phyloP scores from a whole-genome alignment of 1,140 invertebrate genomes.

The Physella acuta region DNA sequence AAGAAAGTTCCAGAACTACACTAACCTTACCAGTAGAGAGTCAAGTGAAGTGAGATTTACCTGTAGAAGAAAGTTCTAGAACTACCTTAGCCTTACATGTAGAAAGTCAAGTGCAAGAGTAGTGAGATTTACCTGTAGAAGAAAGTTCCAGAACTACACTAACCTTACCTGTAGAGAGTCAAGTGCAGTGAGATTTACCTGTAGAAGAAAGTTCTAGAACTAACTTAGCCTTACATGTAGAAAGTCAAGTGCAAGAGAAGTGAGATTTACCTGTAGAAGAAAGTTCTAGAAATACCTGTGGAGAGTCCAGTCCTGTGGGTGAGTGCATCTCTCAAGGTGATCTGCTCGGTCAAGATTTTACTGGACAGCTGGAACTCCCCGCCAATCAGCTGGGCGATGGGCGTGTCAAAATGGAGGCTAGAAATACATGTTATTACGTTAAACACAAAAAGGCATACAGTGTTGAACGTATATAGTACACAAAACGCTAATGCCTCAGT shows the following conservation, averaged over 20 bases:
- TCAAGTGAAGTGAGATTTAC: too few relatives aligned
- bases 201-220: background rate
- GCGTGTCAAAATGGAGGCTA: constrained; percentile 20
- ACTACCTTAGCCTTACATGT: too few relatives aligned
- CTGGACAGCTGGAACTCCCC: constrained; percentile 12
- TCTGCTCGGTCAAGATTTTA: background rate
- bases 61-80: too few relatives aligned
- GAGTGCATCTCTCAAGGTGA: constrained; percentile 14
- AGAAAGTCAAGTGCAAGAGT: too few relatives aligned
- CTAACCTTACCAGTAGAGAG: too few relatives aligned
- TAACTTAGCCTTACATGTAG: background rate
- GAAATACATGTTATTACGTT: too few relatives aligned
- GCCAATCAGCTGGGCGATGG: constrained; percentile 18
- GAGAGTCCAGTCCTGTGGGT: constrained; percentile 24
- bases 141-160: background rate
- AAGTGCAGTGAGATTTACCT: background rate
- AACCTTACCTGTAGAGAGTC: background rate
- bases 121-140: too few relatives aligned
- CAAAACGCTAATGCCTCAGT: too few relatives aligned
- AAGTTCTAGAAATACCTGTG: background rate
- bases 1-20: too few relatives aligned
- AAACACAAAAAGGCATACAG: too few relatives aligned
- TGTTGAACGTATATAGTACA: too few relatives aligned
- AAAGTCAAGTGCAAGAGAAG: background rate
- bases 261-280: background rate